Conservation (phyloP, 2,797 vertebrate species). For the Cuculus canorus region DNA sequence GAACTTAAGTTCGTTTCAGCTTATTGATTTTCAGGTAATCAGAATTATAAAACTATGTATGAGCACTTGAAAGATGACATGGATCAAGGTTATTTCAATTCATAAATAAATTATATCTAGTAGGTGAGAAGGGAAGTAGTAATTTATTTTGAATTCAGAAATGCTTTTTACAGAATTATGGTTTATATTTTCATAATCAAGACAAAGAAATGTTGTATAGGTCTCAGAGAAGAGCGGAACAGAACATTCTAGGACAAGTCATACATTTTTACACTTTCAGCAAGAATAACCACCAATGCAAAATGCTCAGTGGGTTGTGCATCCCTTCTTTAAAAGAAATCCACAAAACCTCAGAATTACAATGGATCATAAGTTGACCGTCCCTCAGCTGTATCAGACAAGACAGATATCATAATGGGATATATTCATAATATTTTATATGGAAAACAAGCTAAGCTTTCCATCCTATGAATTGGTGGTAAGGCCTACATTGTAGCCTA, state of each 20-base stretch:
- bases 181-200: neutral
- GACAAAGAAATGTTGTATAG: neutral
- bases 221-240: neutral
- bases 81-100: neutral
- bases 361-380: fast-evolving
- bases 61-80: neutral
- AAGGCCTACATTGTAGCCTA: neutral
- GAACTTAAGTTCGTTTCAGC: neutral
- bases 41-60: neutral
- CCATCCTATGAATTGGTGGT: neutral
- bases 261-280: neutral
- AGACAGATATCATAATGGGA: neutral
- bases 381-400: neutral
- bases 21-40: neutral
- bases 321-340: neutral
- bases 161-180: neutral
- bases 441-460: neutral
- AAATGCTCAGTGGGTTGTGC: neutral
- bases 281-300: neutral
- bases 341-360: neutral
- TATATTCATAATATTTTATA: neutral
- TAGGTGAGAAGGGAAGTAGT: neutral
- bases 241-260: neutral
- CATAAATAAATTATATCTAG: neutral
- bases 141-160: neutral